Conservation (phyloP, 2,113 vertebrate genomes). For the Cebus imitator region DNA sequence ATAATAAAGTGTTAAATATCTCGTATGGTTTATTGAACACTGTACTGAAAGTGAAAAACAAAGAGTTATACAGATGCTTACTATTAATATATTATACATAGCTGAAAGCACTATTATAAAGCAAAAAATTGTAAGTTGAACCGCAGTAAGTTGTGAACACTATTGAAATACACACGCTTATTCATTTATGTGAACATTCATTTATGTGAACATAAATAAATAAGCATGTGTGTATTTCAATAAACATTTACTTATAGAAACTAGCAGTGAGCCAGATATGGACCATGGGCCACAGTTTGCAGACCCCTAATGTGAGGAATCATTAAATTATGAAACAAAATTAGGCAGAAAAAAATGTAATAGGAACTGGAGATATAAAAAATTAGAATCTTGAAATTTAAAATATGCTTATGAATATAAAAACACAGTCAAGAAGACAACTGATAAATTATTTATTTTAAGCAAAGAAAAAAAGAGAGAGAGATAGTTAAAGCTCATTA, state of each 20-base stretch:
- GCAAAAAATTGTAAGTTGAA: not conserved
- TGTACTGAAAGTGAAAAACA: not conserved
- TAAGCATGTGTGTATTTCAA: not conserved
- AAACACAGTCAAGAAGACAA: not conserved
- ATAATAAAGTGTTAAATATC: not conserved
- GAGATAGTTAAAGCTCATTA: not conserved
- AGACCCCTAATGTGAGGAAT: not conserved
- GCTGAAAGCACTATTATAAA: not conserved
- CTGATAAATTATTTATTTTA: not conserved
- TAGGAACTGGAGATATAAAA: not conserved
- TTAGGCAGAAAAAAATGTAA: not conserved
- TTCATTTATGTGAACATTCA: too few relatives aligned
- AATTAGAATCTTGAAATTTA: not conserved
- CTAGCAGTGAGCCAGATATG: not conserved
- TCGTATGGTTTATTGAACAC: not conserved
- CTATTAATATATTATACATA: not conserved
- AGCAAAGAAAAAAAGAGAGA: not conserved
- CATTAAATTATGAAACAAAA: not conserved
- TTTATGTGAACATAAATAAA: not conserved
- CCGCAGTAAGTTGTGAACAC: not conserved
- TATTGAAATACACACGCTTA: not conserved
- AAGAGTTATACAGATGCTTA: not conserved
- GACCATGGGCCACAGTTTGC: not conserved
- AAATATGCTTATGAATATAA: not conserved
- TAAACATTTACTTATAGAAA: constrained; percentile 6